These are phyloP conservation scores for Acleris emargana DNA, from an alignment of 2,888 invertebrate genomes.

Conservation along the genomic window DNA sequence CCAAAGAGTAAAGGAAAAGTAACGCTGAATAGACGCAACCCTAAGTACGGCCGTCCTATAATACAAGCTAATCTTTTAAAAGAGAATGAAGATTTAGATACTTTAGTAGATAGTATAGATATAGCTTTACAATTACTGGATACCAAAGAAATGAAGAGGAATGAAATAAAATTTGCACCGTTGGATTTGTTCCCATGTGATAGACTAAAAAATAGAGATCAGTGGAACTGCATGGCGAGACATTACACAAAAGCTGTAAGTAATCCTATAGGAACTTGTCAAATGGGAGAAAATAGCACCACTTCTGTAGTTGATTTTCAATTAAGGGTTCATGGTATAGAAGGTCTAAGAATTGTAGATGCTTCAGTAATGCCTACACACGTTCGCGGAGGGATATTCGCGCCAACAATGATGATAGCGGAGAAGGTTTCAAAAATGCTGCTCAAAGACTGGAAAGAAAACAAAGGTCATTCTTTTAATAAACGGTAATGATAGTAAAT, in stretches of 20 bases:
- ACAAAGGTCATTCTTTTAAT: slow-evolving; percentile 62
- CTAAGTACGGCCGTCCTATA: slow-evolving; percentile 74
- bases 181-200: slow-evolving; percentile 77
- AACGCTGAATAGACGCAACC: slow-evolving; percentile 71
- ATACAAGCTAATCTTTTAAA: slow-evolving; percentile 77
- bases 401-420: slow-evolving; percentile 77
- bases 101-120: slow-evolving; percentile 74
- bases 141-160: slow-evolving; percentile 73
- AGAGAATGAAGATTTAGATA: slow-evolving; percentile 73
- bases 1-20: slow-evolving; percentile 78
- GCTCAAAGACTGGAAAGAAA: slow-evolving; percentile 75
- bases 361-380: slow-evolving; percentile 79
- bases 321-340: slow-evolving; percentile 71
- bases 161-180: slow-evolving; percentile 73
- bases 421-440: slow-evolving; percentile 75
- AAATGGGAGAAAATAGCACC: slow-evolving; percentile 72
- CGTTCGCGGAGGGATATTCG: slow-evolving; percentile 68
- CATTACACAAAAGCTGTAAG: slow-evolving; percentile 77
- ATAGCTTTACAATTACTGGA: slow-evolving; percentile 74
- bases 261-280: slow-evolving; percentile 76
- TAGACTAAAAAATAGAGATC: slow-evolving; percentile 70
- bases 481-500: slow-evolving; percentile 48
- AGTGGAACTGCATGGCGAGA: slow-evolving; percentile 78
- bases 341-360: slow-evolving; percentile 74
- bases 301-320: slow-evolving; percentile 72